A percentile compares a stretch with the other conserved stretches of the same genome.
These are phyloP conservation scores for Crypturellus undulatus DNA, from an alignment of 2,113 vertebrate genomes.

Conservation along the genomic window DNA sequence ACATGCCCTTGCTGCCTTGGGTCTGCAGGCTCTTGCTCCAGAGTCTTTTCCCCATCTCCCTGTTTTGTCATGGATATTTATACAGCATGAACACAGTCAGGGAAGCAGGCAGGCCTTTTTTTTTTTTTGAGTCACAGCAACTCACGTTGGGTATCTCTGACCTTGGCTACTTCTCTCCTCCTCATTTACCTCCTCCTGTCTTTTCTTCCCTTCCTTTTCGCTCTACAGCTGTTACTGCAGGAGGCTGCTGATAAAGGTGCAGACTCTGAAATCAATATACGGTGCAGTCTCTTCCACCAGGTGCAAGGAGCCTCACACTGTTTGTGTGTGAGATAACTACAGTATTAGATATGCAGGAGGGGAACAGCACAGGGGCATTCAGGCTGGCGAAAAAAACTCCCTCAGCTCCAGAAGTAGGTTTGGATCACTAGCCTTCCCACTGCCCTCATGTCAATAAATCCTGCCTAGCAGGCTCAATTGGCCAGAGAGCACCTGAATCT, in stretches of 20 bases:
- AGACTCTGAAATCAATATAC: neutral
- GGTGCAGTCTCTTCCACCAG: neutral
- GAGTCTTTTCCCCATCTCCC: neutral
- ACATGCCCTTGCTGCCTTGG: neutral
- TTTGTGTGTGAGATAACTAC: neutral
- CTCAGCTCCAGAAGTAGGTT: neutral
- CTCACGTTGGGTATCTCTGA: neutral
- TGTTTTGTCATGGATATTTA: neutral
- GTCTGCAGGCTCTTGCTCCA: neutral
- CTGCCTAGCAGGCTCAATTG: neutral
- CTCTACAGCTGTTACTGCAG: neutral
- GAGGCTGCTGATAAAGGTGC: neutral
- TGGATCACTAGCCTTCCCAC: neutral
- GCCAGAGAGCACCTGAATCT: neutral
- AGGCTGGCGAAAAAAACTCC: neutral
- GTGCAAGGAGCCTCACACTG: neutral
- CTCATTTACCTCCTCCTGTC: neutral
- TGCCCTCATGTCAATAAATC: rapidly evolving
- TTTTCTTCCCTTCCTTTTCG: neutral
- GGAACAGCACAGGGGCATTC: neutral
- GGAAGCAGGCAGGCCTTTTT: neutral
- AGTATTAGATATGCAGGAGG: neutral
- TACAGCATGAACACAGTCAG: neutral
- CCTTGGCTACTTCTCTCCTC: neutral
- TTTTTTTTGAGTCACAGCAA: neutral